Evolutionary conservation across 2,797 vertebrate genomes (phyloP), one percentile per base, ranked within the genome.

Genomic region (Danio tinwini): DNA sequence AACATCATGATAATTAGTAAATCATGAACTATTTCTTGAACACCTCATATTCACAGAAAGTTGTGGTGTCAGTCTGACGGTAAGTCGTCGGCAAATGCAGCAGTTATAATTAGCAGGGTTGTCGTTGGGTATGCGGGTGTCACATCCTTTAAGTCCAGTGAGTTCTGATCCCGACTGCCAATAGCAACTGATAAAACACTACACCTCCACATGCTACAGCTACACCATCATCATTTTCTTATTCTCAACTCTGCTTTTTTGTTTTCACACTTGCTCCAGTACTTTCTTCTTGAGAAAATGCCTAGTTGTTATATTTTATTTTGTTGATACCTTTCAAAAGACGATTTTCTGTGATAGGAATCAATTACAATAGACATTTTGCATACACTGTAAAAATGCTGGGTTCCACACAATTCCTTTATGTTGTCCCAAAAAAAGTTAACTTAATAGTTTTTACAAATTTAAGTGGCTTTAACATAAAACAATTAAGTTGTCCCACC

Each of bases 181-280:
- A 82, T 74, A 81, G 39, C 19, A 84, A 81, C 74, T 76, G 80
- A 79, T 81, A 78, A 63, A 84, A 84, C 55, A 73, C 69, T 69
- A 59, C 29, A 82, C 59, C 42, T 76, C 37, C 61, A 74, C 13
- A 44, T 9, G 47, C 29, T 50, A 13, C 58, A 50, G 3, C 29
- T 55, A 62, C 69, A 45, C 29, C n/a, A n/a, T 29, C 29, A 29
- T 55, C 39, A 56, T 72, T 72, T 17, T 37, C 21, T 55, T 6
- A 14, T 61, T 50, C 4, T 42, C 6, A 56, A 16, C 39, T 64
- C 47, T 64, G 8, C 37, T 53, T 53, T 64, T 10, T 14, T 44
- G 21, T 56, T 56, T 56, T 76, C 40, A 2, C 50, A 37, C 74
- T 50, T 12, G 9, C 44, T 21, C 19, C 0, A 5, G 5, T 10